Base-by-base conservation (phyloP, 2,797 vertebrate species). In the Thripadectes ignobilis region DNA sequence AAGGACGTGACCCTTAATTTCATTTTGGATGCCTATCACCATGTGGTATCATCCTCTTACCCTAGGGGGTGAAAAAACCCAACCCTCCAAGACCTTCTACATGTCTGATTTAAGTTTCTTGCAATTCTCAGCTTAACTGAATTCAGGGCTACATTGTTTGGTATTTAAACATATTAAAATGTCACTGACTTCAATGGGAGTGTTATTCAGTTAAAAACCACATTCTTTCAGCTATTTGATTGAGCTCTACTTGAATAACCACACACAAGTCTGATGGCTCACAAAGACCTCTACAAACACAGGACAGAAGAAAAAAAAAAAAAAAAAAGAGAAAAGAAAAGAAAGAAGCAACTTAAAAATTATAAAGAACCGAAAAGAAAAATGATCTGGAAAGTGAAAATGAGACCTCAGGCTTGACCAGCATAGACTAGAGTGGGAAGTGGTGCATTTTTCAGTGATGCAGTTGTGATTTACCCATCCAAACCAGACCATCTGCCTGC, bases 61-160 rank as follows among this genome's bases (percentile, higher is more conserved):
- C 58, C 54, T 15, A 13, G 5, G 3, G 24, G 1, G 1, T 20
- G 0, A 1, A 12, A 7, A 20, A 6, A 20, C 38, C 38, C 48
- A n/a, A 7, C 24, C 39, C 32, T 61, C 19, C 38, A 81, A 81
- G 51, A 18, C 9, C 39, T 83, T 38, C 62, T 57, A 26, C 97
- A 97, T 91, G 90, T 86, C 14, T 97, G 97, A 97, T 84, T 73
- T 58, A 69, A 71, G 41, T 83, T 67, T 65, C 43, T 41, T 59
- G 4, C 22, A 66, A 51, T 51, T 34, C 48, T 45, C 45, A 45
- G 45, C 45, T 57, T 58, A 58, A 72, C 68, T 69, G 69, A 80
- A 93, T 75, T 89, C 46, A 76, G 26, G 43, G 18, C 57, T 65
- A 48, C 24, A 43, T 49, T 85, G 54, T 65, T 24, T 58, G n/a